Percentiles rank a stretch among this genome's conserved stretches.
These are phyloP conservation scores for Alligator sinensis DNA, from an alignment of 2,113 vertebrate species.

Conservation along the genomic window DNA sequence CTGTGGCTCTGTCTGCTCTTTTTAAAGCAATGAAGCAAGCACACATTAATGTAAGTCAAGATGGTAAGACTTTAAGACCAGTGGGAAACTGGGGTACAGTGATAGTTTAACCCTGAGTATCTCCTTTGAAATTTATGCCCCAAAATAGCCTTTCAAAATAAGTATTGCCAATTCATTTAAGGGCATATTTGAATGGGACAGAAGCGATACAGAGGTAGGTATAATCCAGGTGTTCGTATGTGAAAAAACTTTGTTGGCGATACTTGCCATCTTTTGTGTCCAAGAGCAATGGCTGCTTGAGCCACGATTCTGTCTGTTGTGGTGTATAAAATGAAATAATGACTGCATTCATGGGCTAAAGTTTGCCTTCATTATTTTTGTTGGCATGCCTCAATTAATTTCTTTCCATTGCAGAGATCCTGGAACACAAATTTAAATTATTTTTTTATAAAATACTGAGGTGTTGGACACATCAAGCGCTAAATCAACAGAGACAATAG, in stretches of 20 bases:
- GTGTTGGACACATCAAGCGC: conserved; percentile 47
- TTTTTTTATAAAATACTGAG: conserved; percentile 59
- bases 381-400: conserved; percentile 15
- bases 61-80: fast-evolving
- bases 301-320: background rate
- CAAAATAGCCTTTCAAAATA: background rate
- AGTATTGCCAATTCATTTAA: fast-evolving
- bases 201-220: background rate
- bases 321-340: conserved; percentile 26
- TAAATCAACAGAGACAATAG: conserved; percentile 58
- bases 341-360: conserved; percentile 21
- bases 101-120: background rate
- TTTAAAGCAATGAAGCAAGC: background rate
- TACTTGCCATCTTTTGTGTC: background rate
- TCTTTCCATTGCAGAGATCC: conserved; percentile 37
- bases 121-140: background rate
- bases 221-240: fast-evolving
- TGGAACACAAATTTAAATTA: background rate
- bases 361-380: conserved; percentile 61
- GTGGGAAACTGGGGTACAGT: fast-evolving
- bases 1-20: background rate
- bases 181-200: fast-evolving
- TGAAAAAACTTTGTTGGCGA: background rate
- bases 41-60: background rate
- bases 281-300: background rate